Evolutionary conservation across 2,888 invertebrate genomes (phyloP), one percentile per base, ranked within the genome.

Genomic region (Drosophila emarginata): DNA sequence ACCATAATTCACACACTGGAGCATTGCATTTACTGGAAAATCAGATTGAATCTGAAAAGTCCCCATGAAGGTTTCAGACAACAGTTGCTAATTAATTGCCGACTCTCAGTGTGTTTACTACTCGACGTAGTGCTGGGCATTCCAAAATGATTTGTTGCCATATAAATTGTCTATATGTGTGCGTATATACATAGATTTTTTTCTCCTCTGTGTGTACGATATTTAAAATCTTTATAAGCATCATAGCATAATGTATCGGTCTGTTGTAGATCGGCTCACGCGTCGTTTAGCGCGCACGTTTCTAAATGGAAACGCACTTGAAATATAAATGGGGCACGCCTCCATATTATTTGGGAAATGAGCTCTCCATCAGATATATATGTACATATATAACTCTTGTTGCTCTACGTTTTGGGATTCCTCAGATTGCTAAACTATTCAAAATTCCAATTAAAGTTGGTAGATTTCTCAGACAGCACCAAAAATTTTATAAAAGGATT

Each of bases 251-350:
- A 57, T 39, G 32, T 51, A 37, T 53, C 39, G 60, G 76, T 64
- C 82, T 84, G 84, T 61, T 76, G 70, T 70, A 50, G 79, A 84
- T 81, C 85, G 66, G 32, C 72, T 78, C 76, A 71, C 82, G 80
- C 78, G 74, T 79, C 85, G 76, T 78, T 73, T 69, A 32, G 60
- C 64, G 72, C 58, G 68, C 85, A 78, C 82, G 85, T 79, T 84
- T 67, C 73, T 58, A 72, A 67, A 76, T 62, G 50, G 62, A 76
- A 81, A 76, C 79, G 69, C 84, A 71, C 75, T 77, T 79, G 72
- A 81, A 84, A 77, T 84, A 50, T 50, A 74, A 79, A 74, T 83
- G 68, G 64, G 73, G 60, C 79, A 72, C 70, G 71, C 71, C 71
- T 56, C 60, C 70, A 14, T 18, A 14, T 18, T 1, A 37, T 37